phyloP scores from a whole-genome alignment of 2,113 vertebrate genomes.

The Seriola dumerili region DNA sequence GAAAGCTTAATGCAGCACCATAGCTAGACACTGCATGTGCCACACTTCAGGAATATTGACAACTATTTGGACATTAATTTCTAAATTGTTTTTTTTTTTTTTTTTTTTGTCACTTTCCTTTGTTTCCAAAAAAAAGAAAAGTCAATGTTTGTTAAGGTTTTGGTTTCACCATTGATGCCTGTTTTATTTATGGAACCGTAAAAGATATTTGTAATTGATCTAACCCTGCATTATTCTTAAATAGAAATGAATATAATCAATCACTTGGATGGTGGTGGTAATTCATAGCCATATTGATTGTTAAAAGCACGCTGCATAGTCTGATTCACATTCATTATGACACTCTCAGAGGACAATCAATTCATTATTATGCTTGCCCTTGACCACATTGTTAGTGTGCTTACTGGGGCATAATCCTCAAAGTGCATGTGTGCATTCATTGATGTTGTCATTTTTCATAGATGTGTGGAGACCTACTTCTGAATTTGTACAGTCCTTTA shows the following conservation, averaged over 20 bases:
- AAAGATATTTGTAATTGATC: slow-evolving; percentile 66
- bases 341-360: slow-evolving; percentile 78
- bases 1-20: slow-evolving; percentile 90
- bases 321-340: slow-evolving; percentile 82
- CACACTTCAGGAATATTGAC: slow-evolving; percentile 86
- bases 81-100: slow-evolving; percentile 62
- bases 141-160: neutral
- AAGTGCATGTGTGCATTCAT: slow-evolving; percentile 38
- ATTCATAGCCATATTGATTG: slow-evolving; percentile 77
- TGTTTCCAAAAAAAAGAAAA: slow-evolving; percentile 9
- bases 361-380: slow-evolving; percentile 76
- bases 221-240: slow-evolving; percentile 61
- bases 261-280: slow-evolving; percentile 61
- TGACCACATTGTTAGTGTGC: slow-evolving; percentile 71
- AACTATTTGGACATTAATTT: slow-evolving; percentile 84
- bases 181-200: slow-evolving; percentile 44
- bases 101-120: neutral
- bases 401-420: slow-evolving; percentile 67
- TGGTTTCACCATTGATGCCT: slow-evolving; percentile 7
- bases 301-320: slow-evolving; percentile 67
- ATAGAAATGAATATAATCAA: slow-evolving; percentile 76
- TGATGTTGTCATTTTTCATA: slow-evolving; percentile 59
- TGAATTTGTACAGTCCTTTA: neutral
- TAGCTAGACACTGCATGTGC: slow-evolving; percentile 76
- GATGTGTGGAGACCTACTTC: slow-evolving; percentile 5